These are phyloP conservation scores for Morphnarchus princeps DNA, from an alignment of 2,113 vertebrate genomes.

Conservation along the genomic window DNA sequence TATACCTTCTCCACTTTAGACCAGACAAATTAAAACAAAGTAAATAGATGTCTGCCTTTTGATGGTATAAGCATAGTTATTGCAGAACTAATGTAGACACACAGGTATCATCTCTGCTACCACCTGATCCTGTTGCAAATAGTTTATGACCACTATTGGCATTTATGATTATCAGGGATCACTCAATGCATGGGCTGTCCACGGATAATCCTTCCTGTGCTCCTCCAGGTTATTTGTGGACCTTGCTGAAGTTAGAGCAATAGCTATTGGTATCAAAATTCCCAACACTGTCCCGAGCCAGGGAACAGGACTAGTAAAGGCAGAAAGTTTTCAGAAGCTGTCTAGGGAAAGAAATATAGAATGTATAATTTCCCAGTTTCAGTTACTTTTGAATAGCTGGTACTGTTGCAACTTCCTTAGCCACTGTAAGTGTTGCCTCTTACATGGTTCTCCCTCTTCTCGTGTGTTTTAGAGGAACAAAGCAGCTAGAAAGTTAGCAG, in stretches of 20 bases:
- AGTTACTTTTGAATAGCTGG: neutral
- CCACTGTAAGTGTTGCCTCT: rapidly evolving
- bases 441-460: neutral
- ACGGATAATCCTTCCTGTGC: neutral
- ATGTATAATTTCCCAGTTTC: neutral
- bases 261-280: neutral
- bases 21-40: neutral
- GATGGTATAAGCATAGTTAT: neutral
- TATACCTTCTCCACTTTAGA: neutral
- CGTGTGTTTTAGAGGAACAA: neutral
- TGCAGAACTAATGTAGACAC: neutral
- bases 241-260: neutral
- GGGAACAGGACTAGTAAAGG: rapidly evolving
- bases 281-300: neutral
- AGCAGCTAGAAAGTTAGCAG: neutral
- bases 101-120: neutral
- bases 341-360: neutral
- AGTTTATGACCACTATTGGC: neutral
- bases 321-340: neutral
- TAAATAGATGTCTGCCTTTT: neutral
- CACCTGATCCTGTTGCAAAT: neutral
- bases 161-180: neutral
- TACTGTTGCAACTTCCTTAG: neutral
- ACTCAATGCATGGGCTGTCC: rapidly evolving
- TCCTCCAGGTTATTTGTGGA: neutral